Base-by-base conservation (phyloP, 2,113 vertebrate species). In the Rhynchomys soricoides region DNA sequence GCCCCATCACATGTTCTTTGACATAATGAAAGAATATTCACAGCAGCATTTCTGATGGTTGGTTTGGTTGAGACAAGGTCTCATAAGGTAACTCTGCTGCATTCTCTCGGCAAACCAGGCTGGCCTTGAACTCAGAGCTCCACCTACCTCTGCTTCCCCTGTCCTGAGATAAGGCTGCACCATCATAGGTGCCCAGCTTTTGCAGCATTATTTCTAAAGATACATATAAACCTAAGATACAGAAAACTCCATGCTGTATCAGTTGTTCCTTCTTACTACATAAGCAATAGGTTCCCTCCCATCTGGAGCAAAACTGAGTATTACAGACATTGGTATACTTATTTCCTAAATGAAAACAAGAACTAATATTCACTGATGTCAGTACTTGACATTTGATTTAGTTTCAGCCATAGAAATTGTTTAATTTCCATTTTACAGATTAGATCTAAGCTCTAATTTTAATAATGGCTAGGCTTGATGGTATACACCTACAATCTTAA, bases 241-340 rank as follows among this genome's bases (percentile, higher is more conserved):
- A 90, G 43, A 75, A 94, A 89, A 85, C 1, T n/a, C 17, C 62
- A 83, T 34, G 17, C 24, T 79, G 40, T 24, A 73, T 8, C 64
- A n/a, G 19, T 40, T 85, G 40, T 55, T 73, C 48, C 50, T 70
- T 93, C 40, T 52, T 86, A 82, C 4, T 48, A 48, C 8, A 4
- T 52, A 95, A 68, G 16, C 75, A 62, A 31, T 45, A 90, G 79
- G 79, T 43, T 59, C 79, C 13, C 5, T 12, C 78, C 95, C 43
- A 89, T 90, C 85, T 37, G 70, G 90, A 90, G 70, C 26, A 94
- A 91, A 93, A 94, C 43, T 95, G 92, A 93, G 87, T 2, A 0
- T 73, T 24, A 89, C 31, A 81, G 22, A 6, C 64, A 85, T 66
- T 77, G 24, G 26, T 24, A 45, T 86, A 16, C n/a, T 95, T n/a